Conservation (phyloP, 2,113 vertebrate species). For the Ammodramus savannarum region DNA sequence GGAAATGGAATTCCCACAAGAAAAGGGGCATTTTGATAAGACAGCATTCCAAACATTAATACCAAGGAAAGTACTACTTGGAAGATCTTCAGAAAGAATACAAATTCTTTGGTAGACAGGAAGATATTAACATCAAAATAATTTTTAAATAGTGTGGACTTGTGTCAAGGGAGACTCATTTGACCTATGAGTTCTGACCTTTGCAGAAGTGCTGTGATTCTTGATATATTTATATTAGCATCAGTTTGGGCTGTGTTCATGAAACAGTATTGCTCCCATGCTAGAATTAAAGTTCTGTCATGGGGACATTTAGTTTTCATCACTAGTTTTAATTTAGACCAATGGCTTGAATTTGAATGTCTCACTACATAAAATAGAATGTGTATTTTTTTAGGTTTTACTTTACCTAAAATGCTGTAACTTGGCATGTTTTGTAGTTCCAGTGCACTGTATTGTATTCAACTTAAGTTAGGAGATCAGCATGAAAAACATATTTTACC, state of each 20-base stretch:
- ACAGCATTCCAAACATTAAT: background rate
- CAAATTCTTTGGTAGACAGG: background rate
- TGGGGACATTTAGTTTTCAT: background rate
- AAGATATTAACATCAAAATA: background rate
- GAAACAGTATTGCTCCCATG: background rate
- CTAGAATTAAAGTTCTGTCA: background rate
- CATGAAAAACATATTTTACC: background rate
- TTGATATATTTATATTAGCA: background rate
- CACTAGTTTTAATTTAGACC: background rate
- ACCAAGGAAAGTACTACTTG: background rate
- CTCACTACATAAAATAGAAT: background rate
- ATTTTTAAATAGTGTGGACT: background rate
- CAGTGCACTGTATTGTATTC: background rate
- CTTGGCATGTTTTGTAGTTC: background rate
- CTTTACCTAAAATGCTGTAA: background rate
- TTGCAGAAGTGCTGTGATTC: background rate
- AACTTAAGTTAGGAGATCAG: background rate
- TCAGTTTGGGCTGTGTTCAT: background rate
- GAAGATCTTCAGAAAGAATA: background rate
- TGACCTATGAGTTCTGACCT: background rate
- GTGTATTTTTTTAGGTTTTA: background rate
- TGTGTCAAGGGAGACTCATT: background rate
- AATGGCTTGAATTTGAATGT: background rate
- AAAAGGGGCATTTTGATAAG: background rate
- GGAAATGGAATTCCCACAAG: background rate